Base-by-base conservation (phyloP, 2,888 invertebrate genomes). In the Serrognathus titanus region DNA sequence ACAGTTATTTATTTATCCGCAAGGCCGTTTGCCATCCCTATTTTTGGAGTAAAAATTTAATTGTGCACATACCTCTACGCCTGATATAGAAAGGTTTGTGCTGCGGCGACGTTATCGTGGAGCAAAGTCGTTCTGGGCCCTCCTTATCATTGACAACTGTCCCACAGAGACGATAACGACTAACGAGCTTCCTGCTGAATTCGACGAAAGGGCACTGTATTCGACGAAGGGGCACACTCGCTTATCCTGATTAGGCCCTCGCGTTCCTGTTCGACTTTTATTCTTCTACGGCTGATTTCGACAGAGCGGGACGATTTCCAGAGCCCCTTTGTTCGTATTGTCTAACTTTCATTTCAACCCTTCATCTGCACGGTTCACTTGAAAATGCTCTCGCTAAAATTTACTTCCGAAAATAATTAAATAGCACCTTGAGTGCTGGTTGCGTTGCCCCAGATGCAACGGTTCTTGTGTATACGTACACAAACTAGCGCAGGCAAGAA, bases 151-250 rank as follows among this genome's bases (percentile, higher is more conserved):
- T 64, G 71, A 68, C 71, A 70, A 71, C 71, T 71, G 69, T 68
- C 71, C 71, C 70, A 58, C 58, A 62, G 71, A 71, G 69, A 65
- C 71, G 71, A 72, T 72, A 72, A 68, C 64, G 63, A 64, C 67
- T 70, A 72, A 72, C 71, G 70, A 71, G 69, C 70, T 69, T 66
- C 66, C 70, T 66, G 65, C 66, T 66, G 68, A 69, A 68, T 66
- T 54, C 35, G 50, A 50, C 48, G 59, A 53, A 59, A 59, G 62
- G 58, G 60, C 59, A 31, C 24, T 5, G 24, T 31, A 31, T 31
- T 31, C 24, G 7, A 31, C 24, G 24, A 31, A 31, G 24, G 6
- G 24, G 61, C 56, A 51, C 48, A 55, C 36, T 48, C 55, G 58
- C 62, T 62, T 63, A 57, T 52, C 55, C 61, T 64, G 66, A 66